Evolutionary conservation across 2,888 invertebrate species (phyloP).

Genomic region (Melangyna quadrimaculata): DNA sequence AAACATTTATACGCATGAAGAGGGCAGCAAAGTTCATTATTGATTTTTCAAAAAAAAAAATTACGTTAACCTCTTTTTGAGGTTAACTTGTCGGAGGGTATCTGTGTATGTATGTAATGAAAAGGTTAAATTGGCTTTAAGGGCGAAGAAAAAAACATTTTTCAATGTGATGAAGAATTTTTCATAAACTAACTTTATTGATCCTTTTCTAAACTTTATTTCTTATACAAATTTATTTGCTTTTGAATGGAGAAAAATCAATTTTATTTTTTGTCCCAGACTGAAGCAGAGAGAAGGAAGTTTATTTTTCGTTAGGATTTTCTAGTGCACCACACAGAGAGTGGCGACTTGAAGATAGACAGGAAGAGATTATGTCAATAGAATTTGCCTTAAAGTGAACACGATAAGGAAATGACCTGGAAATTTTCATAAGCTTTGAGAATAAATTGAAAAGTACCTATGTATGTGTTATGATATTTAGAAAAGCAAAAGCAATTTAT

Average conservation of each 20-base stretch:
- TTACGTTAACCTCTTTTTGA: background rate
- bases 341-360: background rate
- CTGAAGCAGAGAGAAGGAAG: background rate
- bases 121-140: background rate
- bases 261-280: background rate
- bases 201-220: background rate
- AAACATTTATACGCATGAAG: background rate
- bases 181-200: background rate
- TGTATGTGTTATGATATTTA: no score
- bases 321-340: background rate
- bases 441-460: background rate
- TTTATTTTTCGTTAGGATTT: background rate
- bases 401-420: background rate
- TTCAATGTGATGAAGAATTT: background rate
- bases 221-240: background rate
- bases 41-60: background rate
- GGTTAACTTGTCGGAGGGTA: background rate
- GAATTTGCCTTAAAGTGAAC: background rate
- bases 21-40: background rate
- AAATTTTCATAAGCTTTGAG: background rate
- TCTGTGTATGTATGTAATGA: background rate
- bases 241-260: background rate
- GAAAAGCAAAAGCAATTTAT: no score
- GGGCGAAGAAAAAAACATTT: background rate
- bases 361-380: background rate